These are phyloP conservation scores for Oophaga pumilio DNA, from an alignment of 2,113 vertebrate genomes.

Conservation along the genomic window DNA sequence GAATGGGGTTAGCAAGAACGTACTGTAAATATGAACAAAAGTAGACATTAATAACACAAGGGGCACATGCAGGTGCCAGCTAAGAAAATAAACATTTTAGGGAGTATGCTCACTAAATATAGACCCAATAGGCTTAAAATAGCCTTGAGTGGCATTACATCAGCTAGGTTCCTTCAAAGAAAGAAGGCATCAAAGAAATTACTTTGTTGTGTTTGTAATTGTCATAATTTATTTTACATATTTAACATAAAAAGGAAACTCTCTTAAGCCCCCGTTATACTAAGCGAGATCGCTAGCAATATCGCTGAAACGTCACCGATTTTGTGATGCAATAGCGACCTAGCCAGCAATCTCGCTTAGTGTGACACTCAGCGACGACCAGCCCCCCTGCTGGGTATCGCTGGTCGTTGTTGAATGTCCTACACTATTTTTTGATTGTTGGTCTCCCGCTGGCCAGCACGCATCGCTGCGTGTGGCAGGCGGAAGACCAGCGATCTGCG, in stretches of 20 bases:
- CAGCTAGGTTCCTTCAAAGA: neutral
- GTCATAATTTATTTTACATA: neutral
- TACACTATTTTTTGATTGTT: too few species aligned
- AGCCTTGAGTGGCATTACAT: neutral
- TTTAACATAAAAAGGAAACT: neutral
- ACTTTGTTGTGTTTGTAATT: neutral
- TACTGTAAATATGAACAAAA: constrained; percentile 71
- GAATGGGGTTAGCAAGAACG: constrained; percentile 58
- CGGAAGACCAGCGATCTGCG: too few species aligned
- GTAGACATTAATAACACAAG: constrained; percentile 48
- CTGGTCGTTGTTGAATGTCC: too few species aligned
- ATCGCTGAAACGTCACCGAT: too few species aligned
- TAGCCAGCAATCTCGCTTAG: too few species aligned
- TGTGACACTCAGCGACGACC: too few species aligned
- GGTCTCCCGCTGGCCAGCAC: too few species aligned
- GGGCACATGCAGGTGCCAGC: constrained; percentile 12
- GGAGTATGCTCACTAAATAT: constrained; percentile 7
- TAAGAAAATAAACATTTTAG: constrained; percentile 41
- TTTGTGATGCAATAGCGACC: too few species aligned
- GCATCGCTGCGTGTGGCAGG: too few species aligned
- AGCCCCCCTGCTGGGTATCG: too few species aligned
- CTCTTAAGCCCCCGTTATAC: too few species aligned
- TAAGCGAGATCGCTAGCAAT: too few species aligned
- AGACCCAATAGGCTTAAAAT: constrained; percentile 17
- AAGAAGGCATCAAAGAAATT: neutral